Evolutionary conservation across 2,113 vertebrate genomes (phyloP).

Genomic region (Protobothrops mucrosquamatus): DNA sequence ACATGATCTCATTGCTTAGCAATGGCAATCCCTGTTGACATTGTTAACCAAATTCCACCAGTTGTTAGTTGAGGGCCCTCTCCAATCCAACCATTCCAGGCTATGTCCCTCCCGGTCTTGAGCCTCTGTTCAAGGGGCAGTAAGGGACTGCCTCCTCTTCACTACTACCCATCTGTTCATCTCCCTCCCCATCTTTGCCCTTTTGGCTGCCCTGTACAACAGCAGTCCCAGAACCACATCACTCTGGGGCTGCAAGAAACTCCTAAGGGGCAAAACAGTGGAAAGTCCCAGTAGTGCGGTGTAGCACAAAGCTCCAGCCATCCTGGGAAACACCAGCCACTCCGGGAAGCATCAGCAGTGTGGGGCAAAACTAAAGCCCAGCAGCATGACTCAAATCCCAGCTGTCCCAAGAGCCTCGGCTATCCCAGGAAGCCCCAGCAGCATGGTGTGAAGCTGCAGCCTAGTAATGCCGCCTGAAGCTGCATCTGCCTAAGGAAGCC

Average conservation of each 20-base stretch:
- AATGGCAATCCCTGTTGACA: background rate
- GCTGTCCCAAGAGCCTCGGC: background rate
- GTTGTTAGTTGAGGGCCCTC: no score
- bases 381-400: background rate
- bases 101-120: background rate
- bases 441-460: background rate
- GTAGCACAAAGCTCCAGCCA: background rate
- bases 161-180: background rate
- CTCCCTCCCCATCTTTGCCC: background rate
- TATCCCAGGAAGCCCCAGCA: background rate
- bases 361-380: background rate
- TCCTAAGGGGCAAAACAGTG: background rate
- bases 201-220: background rate
- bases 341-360: background rate
- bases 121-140: background rate
- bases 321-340: background rate
- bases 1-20: background rate
- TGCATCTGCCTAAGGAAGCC: background rate
- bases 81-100: background rate
- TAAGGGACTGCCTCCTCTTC: background rate
- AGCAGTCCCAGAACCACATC: background rate
- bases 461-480: no score
- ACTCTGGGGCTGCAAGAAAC: background rate
- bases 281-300: background rate
- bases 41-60: background rate